Base-by-base conservation (phyloP, 2,888 invertebrate genomes). In the Hecatera dysodea region DNA sequence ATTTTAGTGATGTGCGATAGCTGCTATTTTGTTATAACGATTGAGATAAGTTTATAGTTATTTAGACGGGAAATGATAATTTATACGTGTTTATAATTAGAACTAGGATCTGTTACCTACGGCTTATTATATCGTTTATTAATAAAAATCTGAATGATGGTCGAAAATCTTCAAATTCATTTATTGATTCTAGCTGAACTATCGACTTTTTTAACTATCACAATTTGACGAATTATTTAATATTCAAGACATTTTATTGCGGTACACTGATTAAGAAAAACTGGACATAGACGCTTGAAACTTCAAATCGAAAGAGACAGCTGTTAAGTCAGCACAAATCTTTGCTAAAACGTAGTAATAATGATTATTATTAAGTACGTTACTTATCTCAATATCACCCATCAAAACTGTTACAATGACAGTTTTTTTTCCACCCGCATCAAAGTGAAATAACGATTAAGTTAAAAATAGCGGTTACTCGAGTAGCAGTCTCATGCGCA, bases 401-500 rank as follows among this genome's bases (percentile, higher is more conserved):
- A 52, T 17, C 22, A 36, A 66, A 55, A 52, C 15, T 2, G 39
- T 15, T 7, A 56, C 36, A 42, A 36, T 50, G 22, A 22, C 52
- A 4, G 17, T 19, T 44, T 27, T 62, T 29, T 75, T 50, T 56
- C 36, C n/a, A 55, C 44, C 44, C 24, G 48, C 56, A 66, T 67
- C 53, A 72, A 72, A 78, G 67, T 52, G 57, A 73, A 67, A 73
- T 78, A 82, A 61, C 80, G 78, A 65, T 68, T 62, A 76, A 67
- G 70, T 67, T 81, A 76, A 71, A 72, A 81, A 86, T 81, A 78
- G 73, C 85, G 52, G 86, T 80, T 77, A 77, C 42, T 61, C 66
- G 72, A 80, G 70, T 78, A 84, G 79, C 85, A 77, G 82, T 81
- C 84, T 80, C 89, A 74, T 61, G 90, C 88, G 88, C 89, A 89